phyloP scores from a whole-genome alignment of 2,888 invertebrate species.

The Drosophila niveifrons region DNA sequence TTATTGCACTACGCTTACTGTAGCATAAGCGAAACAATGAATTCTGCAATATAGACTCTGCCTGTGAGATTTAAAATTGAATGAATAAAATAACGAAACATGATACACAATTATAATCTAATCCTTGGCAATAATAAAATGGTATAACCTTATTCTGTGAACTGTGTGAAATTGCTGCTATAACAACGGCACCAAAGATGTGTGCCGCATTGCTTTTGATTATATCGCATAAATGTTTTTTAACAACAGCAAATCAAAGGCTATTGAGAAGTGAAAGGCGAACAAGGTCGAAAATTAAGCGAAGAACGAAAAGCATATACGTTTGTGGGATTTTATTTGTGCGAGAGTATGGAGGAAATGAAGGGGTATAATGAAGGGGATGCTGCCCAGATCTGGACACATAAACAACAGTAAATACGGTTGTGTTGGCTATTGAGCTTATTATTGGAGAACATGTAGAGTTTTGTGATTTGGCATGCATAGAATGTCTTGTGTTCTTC shows the following conservation, averaged over 20 bases:
- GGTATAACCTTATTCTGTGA: slow-evolving; percentile 60
- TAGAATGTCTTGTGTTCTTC: slow-evolving; percentile 49
- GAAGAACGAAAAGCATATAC: slow-evolving; percentile 52
- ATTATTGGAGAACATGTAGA: slow-evolving; percentile 53
- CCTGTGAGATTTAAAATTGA: slow-evolving; percentile 35
- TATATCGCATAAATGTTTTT: slow-evolving; percentile 80
- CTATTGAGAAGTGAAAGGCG: slow-evolving; percentile 56
- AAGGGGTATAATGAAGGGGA: neutral
- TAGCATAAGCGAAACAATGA: neutral
- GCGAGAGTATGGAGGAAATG: slow-evolving; percentile 5
- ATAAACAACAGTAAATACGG: slow-evolving; percentile 80
- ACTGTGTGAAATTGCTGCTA: slow-evolving; percentile 50
- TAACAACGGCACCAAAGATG: slow-evolving; percentile 47
- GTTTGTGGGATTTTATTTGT: slow-evolving; percentile 40
- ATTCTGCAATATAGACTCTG: slow-evolving; percentile 5
- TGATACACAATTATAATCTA: slow-evolving; percentile 77
- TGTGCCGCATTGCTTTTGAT: slow-evolving; percentile 72
- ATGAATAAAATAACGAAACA: slow-evolving; percentile 71
- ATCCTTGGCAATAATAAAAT: slow-evolving; percentile 74
- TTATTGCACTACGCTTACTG: slow-evolving; percentile 14
- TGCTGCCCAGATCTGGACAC: slow-evolving; percentile 44
- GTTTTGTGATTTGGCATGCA: slow-evolving; percentile 67
- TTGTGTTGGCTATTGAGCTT: slow-evolving; percentile 56
- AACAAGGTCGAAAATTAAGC: slow-evolving; percentile 46
- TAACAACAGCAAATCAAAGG: slow-evolving; percentile 75